Base-by-base conservation (phyloP, 2,113 vertebrate species). In the Oxygymnocypris stewartii region DNA sequence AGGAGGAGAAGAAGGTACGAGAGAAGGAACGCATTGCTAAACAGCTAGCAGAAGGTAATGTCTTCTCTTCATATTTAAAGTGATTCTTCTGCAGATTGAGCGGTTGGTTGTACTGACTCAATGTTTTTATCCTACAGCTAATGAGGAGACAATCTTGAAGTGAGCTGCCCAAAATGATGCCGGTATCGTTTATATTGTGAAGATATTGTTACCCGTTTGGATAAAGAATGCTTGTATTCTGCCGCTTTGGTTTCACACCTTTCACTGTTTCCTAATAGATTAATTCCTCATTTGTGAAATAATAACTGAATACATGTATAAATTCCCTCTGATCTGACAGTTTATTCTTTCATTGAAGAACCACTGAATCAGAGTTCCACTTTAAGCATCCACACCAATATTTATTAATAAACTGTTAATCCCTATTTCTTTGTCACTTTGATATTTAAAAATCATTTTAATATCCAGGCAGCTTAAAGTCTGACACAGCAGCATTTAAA, bases 21-120 rank as follows among this genome's bases (percentile, higher is more conserved):
- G 96, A 99, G 75, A 91, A 97, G 16, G 96, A 96, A 61, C 95
- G 96, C 25, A 96, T 98, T 2, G 96, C 97, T 35, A 96, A 94
- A 86, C 93, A 95, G 82, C 31, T 97, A 1, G 96, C 96, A 2
- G 97, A 97, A 95, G 97, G 98, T 99, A 92, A 7, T 16, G 4
- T 54, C 5, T 13, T 3, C 16, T 25, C 28, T 84, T 25, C 0
- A 76, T 9, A 20, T 25, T 57, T 44, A 28, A 61, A 44, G 13
- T 40, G 13, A 75, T 4, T 61, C 10, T 20, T 75, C 25, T 63
- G n/a, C 20, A 74, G 13, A 57, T 69, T 54, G 4, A 79, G 11
- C 18, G 16, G 12, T 13, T 54, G 8, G 40, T 82, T 18, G 20
- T n/a, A 57, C 37, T 74, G 6, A 13, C 23, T 75, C 35, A n/a